Evolutionary conservation across 2,113 vertebrate species (phyloP), one percentile per base, ranked within the genome.

Genomic region (Catharus bicknelli): DNA sequence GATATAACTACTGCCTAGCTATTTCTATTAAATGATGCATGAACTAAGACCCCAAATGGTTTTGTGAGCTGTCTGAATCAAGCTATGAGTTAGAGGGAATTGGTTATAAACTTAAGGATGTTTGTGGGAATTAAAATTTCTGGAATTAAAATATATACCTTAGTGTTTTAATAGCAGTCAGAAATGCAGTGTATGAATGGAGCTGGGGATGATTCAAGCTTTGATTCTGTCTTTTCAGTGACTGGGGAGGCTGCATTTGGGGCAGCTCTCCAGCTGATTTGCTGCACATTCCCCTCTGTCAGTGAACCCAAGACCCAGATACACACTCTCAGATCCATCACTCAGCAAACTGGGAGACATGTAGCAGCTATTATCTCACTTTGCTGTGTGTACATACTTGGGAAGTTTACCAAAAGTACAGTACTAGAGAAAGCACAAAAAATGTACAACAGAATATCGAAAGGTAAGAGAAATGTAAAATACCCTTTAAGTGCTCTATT

Each of bases 361-460:
- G 23, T 1, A 20, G 14, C 18, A 8, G 10, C 38, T 13, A 38
- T 42, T 27, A 67, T 2, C 13, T 72, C 22, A 23, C 48, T 63
- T 59, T 55, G 19, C 13, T 90, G 3, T 36, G 14, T 26, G 38
- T 29, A 50, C 8, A 4, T 58, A 21, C 7, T 22, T 3, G 2
- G 8, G 25, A 68, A 59, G 4, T 68, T 54, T 80, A 59, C 6
- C 26, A 73, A 63, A 76, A 66, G 5, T 7, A 13, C 5, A 43
- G 43, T 83, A n/a, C 7, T 59, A 51, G 72, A 64, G 45, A 62
- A 79, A 48, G 8, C 54, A 34, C 30, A 83, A 21, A 68, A 83
- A 11, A 50, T 32, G 17, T 6, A 43, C 30, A 54, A 30, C 9
- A 61, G 32, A 36, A n/a, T 13, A 58, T 11, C 0, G 0, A 64